Base-by-base conservation (phyloP, 1,140 invertebrate genomes). In the Drosophila repleta region DNA sequence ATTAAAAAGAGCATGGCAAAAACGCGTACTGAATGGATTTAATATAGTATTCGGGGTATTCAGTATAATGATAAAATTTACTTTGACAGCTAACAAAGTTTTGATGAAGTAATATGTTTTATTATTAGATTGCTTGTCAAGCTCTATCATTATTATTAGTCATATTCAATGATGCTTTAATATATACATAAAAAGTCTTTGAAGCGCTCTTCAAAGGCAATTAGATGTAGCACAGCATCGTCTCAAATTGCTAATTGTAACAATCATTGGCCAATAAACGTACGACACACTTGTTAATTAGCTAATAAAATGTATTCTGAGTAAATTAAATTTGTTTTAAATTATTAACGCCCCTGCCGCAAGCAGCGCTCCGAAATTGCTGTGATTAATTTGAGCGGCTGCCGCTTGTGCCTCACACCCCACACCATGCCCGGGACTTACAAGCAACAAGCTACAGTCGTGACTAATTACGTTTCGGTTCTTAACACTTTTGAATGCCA, bases 121-220 rank as follows among this genome's bases (percentile, higher is more conserved):
- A 83, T 83, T 80, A 76, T 76, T 85, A 85, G 73, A 52, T 15
- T 62, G 21, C 24, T 73, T 49, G 37, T 66, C 70, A 76, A 74
- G 53, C 62, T 48, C 18, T 39, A 49, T 74, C 64, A 67, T 32
- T 48, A 43, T 65, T 41, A 48, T 69, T 69, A 69, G 49, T 62
- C 66, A 72, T n/a, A n/a, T 21, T 57, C n/a, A 45, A 43, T 45
- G 53, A 57, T 26, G 39, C 53, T 57, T 35, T 41, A 48, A 53
- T 58, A 21, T 4, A 10, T 6, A 51, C n/a, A 32, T 3, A 15
- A 32, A 10, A 18, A 18, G 1, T 35, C 10, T 18, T 52, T 4
- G 4, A 53, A 53, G 10, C 18, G 26, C 3, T 13, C 10, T 6
- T 26, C n/a, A 10, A 18, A 32, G 24, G n/a, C 15, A 51, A 43